Conservation (phyloP, 2,113 vertebrate genomes). For the Ceyx melanurus region DNA sequence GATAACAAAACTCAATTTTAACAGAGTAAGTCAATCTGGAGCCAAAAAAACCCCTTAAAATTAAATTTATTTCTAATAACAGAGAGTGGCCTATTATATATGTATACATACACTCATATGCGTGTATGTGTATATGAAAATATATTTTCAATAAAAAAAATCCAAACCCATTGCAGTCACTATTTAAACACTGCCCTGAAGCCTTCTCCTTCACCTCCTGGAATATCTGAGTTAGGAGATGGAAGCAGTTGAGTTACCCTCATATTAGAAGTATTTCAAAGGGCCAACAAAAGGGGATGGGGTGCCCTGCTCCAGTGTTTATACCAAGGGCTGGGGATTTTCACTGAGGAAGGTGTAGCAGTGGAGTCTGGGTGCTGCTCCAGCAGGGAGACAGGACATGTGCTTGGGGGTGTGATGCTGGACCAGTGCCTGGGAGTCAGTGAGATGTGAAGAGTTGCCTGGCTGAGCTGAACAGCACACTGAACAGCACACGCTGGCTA, state of each 20-base stretch:
- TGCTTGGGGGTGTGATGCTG: background rate
- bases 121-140: background rate
- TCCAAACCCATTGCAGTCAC: background rate
- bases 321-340: background rate
- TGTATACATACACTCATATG: background rate
- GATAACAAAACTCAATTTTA: background rate
- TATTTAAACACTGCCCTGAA: background rate
- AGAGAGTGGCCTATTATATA: background rate
- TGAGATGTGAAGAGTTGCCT: slow-evolving; percentile 29
- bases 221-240: background rate
- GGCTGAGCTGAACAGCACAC: slow-evolving; percentile 10
- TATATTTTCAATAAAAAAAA: slow-evolving; percentile 1
- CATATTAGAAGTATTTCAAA: background rate
- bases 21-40: background rate
- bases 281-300: background rate
- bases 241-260: background rate
- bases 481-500: slow-evolving; percentile 8
- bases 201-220: background rate
- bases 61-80: slow-evolving; percentile 42
- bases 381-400: slow-evolving; percentile 2
- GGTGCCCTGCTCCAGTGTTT: background rate
- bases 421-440: slow-evolving; percentile 34
- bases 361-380: slow-evolving; percentile 6
- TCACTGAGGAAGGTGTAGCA: background rate
- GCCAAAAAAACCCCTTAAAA: background rate